phyloP scores from a whole-genome alignment of 2,797 vertebrate species.

The Notolabrus celidotus region DNA sequence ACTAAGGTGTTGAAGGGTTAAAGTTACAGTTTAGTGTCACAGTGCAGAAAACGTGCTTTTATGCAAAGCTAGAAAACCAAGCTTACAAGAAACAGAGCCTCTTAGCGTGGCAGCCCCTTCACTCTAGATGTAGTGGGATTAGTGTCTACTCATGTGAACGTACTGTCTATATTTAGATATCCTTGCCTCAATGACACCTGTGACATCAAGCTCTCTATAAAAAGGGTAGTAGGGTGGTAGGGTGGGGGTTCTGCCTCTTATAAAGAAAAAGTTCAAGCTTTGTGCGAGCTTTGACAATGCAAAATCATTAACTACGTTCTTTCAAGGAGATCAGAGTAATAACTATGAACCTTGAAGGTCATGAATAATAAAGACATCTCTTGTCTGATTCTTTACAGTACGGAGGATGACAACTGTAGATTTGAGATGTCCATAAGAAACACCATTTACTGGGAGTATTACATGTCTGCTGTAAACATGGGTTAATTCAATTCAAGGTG shows the following conservation, averaged over 20 bases:
- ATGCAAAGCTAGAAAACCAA: slow-evolving; percentile 1
- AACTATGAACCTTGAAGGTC: too few relatives aligned
- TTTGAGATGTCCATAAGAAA: too few relatives aligned
- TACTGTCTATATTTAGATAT: slow-evolving; percentile 59
- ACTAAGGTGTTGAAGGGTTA: too few relatives aligned
- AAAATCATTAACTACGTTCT: too few relatives aligned
- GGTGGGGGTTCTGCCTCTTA: background rate
- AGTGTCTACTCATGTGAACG: slow-evolving; percentile 11
- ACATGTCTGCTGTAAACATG: too few relatives aligned
- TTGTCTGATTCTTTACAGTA: too few relatives aligned
- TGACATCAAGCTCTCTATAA: slow-evolving; percentile 29
- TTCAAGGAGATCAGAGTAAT: too few relatives aligned
- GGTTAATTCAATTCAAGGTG: too few relatives aligned
- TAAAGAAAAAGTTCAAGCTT: background rate
- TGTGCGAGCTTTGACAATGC: too few relatives aligned
- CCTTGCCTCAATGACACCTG: slow-evolving; percentile 29
- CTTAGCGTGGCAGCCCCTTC: background rate
- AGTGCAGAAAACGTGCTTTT: background rate
- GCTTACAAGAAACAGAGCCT: background rate
- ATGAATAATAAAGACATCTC: too few relatives aligned
- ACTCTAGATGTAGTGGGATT: slow-evolving; percentile 3
- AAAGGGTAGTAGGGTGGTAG: background rate
- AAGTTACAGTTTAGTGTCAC: background rate
- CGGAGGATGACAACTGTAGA: too few relatives aligned
- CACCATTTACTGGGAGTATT: too few relatives aligned